Evolutionary conservation across 2,888 invertebrate genomes (phyloP).

Genomic region (Orthosia gothica): DNA sequence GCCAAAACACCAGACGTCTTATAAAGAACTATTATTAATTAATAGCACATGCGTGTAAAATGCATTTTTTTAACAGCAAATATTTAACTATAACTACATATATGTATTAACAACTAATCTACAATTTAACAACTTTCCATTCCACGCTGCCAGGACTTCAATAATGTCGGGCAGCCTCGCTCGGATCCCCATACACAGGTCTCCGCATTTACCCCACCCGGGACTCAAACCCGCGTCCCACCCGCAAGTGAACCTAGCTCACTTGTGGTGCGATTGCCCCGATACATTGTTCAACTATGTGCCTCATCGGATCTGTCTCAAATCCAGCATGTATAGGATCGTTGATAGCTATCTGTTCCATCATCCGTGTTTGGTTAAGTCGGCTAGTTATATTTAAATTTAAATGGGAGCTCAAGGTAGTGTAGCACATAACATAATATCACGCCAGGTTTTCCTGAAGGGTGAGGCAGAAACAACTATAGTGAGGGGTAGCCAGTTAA

Average conservation of each 20-base stretch:
- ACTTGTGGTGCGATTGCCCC: conserved; percentile 84
- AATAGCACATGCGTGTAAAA: not conserved
- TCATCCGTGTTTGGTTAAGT: conserved; percentile 83
- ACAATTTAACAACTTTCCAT: conserved; percentile 55
- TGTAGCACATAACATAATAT: too few species aligned
- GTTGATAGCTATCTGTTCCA: conserved; percentile 83
- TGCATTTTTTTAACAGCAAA: not conserved
- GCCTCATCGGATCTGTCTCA: conserved; percentile 83
- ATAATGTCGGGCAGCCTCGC: conserved; percentile 89
- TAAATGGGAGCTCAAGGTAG: not conserved
- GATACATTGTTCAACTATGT: conserved; percentile 82
- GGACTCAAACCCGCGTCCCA: conserved; percentile 56
- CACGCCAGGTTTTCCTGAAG: too few species aligned
- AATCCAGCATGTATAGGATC: conserved; percentile 80
- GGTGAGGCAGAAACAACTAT: too few species aligned
- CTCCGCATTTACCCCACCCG: conserved; percentile 71
- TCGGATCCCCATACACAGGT: conserved; percentile 91
- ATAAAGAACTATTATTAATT: not conserved
- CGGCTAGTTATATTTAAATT: conserved; percentile 84
- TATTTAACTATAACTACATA: too few species aligned
- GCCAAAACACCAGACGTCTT: not conserved
- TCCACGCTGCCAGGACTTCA: conserved; percentile 88
- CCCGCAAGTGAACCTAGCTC: conserved; percentile 74
- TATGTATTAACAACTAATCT: not conserved
- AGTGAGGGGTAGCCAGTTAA: too few species aligned